phyloP scores from a whole-genome alignment of 2,113 vertebrate species.

The Neolamprologus variostigma region DNA sequence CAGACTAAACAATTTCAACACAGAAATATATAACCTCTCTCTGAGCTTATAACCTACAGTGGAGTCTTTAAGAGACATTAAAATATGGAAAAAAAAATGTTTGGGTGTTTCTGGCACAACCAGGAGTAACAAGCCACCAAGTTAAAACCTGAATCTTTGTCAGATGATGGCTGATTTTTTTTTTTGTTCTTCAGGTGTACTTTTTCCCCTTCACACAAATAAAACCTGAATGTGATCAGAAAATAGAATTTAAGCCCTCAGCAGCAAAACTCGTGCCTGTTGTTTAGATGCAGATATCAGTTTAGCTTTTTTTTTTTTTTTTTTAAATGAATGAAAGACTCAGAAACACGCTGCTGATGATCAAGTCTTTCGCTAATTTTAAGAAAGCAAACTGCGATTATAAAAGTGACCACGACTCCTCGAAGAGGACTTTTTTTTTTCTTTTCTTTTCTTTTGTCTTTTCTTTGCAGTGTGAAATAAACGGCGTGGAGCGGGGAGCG shows the following conservation, averaged over 20 bases:
- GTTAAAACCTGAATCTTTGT: not conserved
- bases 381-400: not conserved
- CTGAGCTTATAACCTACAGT: not conserved
- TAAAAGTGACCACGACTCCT: not conserved
- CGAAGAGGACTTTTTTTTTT: not conserved
- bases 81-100: not conserved
- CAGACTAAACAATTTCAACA: not conserved
- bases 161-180: not conserved
- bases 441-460: not conserved
- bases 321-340: not conserved
- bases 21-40: not conserved
- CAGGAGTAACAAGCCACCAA: not conserved
- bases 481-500: not conserved
- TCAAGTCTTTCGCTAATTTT: not conserved
- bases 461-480: not conserved
- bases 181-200: not conserved
- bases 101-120: not conserved
- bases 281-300: not conserved
- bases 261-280: not conserved
- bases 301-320: not conserved
- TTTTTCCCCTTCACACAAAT: not conserved
- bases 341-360: not conserved
- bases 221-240: not conserved
- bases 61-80: not conserved
- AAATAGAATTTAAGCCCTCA: not conserved